phyloP scores from a whole-genome alignment of 2,797 vertebrate species.

The Podargus strigoides region DNA sequence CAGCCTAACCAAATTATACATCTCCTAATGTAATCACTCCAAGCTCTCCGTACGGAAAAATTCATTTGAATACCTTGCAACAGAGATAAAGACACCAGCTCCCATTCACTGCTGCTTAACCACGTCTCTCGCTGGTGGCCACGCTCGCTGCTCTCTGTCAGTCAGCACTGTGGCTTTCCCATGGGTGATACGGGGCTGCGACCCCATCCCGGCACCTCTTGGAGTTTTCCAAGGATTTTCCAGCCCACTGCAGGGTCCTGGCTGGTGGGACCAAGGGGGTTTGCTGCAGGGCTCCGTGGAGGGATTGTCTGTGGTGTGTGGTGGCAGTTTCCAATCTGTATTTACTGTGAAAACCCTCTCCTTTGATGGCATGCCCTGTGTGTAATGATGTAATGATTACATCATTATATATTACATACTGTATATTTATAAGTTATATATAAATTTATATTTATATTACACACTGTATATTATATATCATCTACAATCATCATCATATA shows the following conservation, averaged over 20 bases:
- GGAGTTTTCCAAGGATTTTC: neutral
- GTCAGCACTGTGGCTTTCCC: neutral
- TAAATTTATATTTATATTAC: too few relatives aligned
- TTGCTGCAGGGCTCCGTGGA: neutral
- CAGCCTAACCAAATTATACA: constrained; percentile 66
- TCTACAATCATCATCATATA: too few relatives aligned
- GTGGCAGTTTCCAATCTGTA: neutral
- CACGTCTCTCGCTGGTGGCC: neutral
- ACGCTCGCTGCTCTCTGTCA: neutral
- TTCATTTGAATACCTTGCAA: constrained; percentile 49
- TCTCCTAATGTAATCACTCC: constrained; percentile 49
- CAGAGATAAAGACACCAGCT: constrained; percentile 24
- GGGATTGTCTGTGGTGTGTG: neutral
- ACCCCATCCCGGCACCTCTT: neutral
- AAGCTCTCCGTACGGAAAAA: constrained; percentile 45
- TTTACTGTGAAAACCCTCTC: neutral
- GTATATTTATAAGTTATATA: too few relatives aligned
- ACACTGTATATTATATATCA: too few relatives aligned
- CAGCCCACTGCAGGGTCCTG: accelerated
- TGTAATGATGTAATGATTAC: neutral
- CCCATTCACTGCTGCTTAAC: constrained; percentile 7
- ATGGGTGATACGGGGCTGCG: neutral
- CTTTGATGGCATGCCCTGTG: neutral
- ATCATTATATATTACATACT: accelerated
- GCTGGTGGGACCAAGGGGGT: neutral